phyloP scores from a whole-genome alignment of 2,113 vertebrate species.

The Burhinus bistriatus region DNA sequence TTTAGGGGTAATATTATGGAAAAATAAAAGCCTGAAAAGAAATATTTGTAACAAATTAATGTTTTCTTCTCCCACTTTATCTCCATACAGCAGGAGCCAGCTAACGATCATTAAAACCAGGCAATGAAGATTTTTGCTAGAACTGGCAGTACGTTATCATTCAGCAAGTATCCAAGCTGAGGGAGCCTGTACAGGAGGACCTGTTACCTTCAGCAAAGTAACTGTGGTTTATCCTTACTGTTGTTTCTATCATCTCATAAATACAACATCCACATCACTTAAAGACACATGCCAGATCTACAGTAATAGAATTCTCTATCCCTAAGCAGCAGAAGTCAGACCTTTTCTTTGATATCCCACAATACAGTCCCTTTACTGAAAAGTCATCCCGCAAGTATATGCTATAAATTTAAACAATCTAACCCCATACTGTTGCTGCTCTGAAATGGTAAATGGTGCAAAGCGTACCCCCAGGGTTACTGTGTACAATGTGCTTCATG shows the following conservation, averaged over 20 bases:
- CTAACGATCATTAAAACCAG: not conserved
- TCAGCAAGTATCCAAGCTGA: not conserved
- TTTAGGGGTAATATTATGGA: not conserved
- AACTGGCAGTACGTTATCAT: not conserved
- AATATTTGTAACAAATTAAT: not conserved
- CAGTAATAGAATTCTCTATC: not conserved
- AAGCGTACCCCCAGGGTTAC: not conserved
- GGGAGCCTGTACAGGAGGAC: not conserved
- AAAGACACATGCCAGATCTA: not conserved
- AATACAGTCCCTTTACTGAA: not conserved
- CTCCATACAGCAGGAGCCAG: not conserved
- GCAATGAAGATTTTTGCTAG: not conserved
- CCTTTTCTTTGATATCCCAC: not conserved
- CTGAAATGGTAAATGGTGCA: not conserved
- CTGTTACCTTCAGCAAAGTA: not conserved
- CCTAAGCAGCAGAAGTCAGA: not conserved
- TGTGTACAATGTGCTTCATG: not conserved
- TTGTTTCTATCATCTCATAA: not conserved
- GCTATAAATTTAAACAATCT: not conserved
- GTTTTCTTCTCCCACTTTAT: not conserved
- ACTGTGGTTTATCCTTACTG: not conserved
- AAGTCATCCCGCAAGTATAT: not conserved
- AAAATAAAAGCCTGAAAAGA: not conserved
- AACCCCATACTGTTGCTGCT: not conserved
- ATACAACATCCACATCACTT: not conserved